Evolutionary conservation across 2,888 invertebrate species (phyloP).

Genomic region (Ichneumon xanthorius): DNA sequence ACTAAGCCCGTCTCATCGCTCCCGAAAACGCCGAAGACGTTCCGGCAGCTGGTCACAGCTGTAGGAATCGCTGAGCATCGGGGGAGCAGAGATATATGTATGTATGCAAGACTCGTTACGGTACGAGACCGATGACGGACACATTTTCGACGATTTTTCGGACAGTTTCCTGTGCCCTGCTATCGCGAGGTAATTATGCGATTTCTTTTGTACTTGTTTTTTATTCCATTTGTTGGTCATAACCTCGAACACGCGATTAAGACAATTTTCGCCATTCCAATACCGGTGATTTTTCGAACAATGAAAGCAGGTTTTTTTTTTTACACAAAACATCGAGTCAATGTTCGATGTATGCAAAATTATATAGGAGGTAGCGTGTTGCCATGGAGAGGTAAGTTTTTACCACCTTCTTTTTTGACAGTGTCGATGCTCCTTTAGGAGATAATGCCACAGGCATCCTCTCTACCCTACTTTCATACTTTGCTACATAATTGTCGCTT

Average conservation of each 20-base stretch:
- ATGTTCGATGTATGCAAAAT: neutral
- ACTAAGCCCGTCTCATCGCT: slow-evolving; percentile 64
- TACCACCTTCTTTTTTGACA: neutral
- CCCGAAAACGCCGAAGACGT: slow-evolving; percentile 5
- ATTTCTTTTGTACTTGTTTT: neutral
- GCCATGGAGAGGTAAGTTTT: neutral
- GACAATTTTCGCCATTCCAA: slow-evolving; percentile 34
- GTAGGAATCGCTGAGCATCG: slow-evolving; percentile 38
- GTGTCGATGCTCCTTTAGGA: neutral
- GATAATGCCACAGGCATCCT: neutral
- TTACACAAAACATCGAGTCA: neutral
- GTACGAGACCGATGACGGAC: neutral
- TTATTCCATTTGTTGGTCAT: neutral
- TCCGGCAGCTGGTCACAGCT: slow-evolving; percentile 44
- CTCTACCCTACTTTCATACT: neutral
- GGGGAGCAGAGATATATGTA: neutral
- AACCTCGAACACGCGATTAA: slow-evolving; percentile 2
- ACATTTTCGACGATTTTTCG: neutral
- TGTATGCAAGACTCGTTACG: neutral
- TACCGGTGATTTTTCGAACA: slow-evolving; percentile 8
- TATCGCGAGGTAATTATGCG: neutral
- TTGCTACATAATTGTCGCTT: slow-evolving; percentile 12
- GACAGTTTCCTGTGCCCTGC: neutral
- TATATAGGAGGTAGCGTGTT: neutral
- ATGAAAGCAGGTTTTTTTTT: neutral